Evolutionary conservation across 2,113 vertebrate genomes (phyloP), one percentile per base, ranked within the genome.

Genomic region (Mellivora capensis): DNA sequence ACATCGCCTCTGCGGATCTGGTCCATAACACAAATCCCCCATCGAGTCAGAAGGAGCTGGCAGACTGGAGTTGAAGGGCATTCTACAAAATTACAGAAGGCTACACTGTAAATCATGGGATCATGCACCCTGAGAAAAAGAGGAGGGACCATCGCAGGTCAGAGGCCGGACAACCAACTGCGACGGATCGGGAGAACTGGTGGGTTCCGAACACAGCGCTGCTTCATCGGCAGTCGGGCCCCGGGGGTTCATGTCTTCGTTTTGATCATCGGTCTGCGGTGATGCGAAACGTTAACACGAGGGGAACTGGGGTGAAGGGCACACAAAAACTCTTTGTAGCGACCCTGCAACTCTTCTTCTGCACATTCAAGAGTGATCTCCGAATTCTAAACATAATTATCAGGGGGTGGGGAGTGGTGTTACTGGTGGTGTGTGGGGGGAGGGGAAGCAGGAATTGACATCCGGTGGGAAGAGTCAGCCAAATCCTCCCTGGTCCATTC

Each of bases 1-100:
- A 6, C 27, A 6, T 27, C 3, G 3, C 23, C 80, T 71, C 49
- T 3, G 0, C 0, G 0, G 37, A 4, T 13, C 49, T n/a, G 61
- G 62, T 52, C 29, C 49, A 4, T 18, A 8, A 57, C 0, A 0
- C 57, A 57, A 47, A 80, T n/a, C 3, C 29, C 69, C 42, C 1
- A 3, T 7, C 14, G 9, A 34, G 3, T 20, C 42, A 12, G 59
- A 61, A 52, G 29, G 9, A 77, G 39, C 52, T 8, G 39, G 62
- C 23, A 29, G 64, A 54, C 21, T 17, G 4, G 67, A 17, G 3
- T 0, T 4, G 25, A 61, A 12, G 20, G 54, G 29, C 27, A 39
- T 20, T 20, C 42, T 23, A 37, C 17, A 59, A 59, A 80, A 39
- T 13, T 84, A 83, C 54, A 8, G 27, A 49, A 31, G 12, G 1